Evolutionary conservation across 2,113 vertebrate species (phyloP).

Genomic region (Periophthalmus modestus): DNA sequence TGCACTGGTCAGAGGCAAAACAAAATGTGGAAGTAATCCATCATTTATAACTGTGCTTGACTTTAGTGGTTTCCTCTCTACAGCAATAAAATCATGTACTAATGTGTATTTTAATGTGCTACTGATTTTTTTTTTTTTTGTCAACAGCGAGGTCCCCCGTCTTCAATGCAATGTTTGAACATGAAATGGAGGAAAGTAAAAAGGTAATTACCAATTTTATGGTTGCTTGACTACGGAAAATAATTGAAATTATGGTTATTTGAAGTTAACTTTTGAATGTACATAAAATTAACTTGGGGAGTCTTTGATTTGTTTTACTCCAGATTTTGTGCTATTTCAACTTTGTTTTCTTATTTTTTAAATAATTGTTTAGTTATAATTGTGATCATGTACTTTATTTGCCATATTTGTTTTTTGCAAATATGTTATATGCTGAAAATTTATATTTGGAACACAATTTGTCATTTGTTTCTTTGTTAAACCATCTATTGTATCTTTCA

Average conservation of each 20-base stretch:
- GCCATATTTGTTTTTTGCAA: no score
- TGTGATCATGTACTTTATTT: no score
- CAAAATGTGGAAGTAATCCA: conserved; percentile 4
- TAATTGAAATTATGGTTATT: neutral
- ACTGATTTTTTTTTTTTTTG: conserved; percentile 13
- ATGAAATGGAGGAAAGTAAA: conserved; percentile 98
- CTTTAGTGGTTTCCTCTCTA: neutral
- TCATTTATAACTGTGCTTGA: neutral
- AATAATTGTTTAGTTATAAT: no score
- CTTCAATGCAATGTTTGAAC: conserved; percentile 99
- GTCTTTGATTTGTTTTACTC: neutral
- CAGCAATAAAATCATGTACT: neutral
- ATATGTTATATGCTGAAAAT: no score
- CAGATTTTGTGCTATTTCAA: no score
- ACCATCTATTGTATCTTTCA: conserved; percentile 48
- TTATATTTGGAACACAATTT: no score
- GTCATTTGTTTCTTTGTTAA: neutral
- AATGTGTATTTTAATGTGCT: neutral
- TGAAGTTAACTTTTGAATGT: neutral
- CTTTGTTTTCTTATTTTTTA: no score
- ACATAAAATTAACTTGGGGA: no score
- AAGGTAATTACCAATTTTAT: conserved; percentile 77
- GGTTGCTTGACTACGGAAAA: neutral
- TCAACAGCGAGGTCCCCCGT: conserved; percentile 90
- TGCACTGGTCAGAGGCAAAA: conserved; percentile 29